A percentile compares a stretch with the other conserved stretches of the same genome.
phyloP scores from a whole-genome alignment of 2,888 invertebrate genomes.

The Hypercompe scribonia region DNA sequence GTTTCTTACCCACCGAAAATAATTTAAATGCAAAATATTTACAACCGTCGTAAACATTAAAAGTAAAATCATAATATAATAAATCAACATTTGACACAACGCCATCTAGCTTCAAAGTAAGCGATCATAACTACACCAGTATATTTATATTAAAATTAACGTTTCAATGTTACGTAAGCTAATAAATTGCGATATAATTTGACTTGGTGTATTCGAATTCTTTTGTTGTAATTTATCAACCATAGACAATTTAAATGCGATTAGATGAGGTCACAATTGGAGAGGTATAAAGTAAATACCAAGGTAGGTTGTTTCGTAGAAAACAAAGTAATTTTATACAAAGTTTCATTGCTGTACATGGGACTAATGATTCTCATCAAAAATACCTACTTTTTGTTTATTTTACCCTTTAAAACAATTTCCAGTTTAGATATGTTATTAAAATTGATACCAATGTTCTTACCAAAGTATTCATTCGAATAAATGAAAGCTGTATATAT shows the following conservation, averaged over 20 bases:
- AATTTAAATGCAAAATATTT: too few species aligned
- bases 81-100: too few species aligned
- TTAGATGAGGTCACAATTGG: not conserved
- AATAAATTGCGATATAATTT: conserved; percentile 12
- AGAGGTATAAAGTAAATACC: not conserved
- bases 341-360: not conserved
- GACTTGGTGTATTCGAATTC: conserved; percentile 15
- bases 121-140: not conserved
- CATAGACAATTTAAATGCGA: conserved; percentile 14
- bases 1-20: too few species aligned
- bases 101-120: not conserved
- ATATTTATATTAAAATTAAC: too few species aligned
- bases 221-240: conserved; percentile 6
- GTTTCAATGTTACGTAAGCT: not conserved
- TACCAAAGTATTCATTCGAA: too few species aligned
- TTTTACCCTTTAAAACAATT: too few species aligned
- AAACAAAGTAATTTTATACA: not conserved
- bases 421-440: too few species aligned
- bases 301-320: not conserved
- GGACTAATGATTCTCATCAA: not conserved
- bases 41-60: too few species aligned
- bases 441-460: too few species aligned
- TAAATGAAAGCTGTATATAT: too few species aligned
- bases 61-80: too few species aligned
- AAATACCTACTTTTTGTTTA: too few species aligned